Percentiles rank a stretch among this genome's conserved stretches.
These are phyloP conservation scores for Eupelmus urozonus DNA, from an alignment of 2,888 invertebrate genomes.

Conservation along the genomic window DNA sequence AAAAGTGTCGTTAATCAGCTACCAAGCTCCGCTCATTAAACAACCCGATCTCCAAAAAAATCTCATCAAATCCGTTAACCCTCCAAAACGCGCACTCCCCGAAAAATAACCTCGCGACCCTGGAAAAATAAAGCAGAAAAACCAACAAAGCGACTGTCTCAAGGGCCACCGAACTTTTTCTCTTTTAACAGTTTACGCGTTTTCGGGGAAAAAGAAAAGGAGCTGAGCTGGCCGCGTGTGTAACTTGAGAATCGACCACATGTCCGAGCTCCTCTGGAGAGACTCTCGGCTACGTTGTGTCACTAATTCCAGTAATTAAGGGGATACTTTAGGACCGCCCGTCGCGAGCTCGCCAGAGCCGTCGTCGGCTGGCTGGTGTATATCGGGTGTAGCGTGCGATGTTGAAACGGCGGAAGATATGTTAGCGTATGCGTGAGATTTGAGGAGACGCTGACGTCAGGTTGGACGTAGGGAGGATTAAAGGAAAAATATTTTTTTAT, in stretches of 20 bases:
- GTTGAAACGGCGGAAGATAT: too few species aligned
- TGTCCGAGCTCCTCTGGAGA: not conserved
- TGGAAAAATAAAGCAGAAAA: slow-evolving; percentile 1
- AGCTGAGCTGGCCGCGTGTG: slow-evolving; percentile 33
- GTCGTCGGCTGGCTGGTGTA: too few species aligned
- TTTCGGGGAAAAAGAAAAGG: slow-evolving; percentile 64
- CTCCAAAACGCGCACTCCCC: not conserved
- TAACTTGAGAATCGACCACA: slow-evolving; percentile 59
- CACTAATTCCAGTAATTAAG: slow-evolving; percentile 71
- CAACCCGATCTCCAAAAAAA: slow-evolving; percentile 8
- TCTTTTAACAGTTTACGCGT: slow-evolving; percentile 63
- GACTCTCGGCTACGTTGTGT: slow-evolving; percentile 60
- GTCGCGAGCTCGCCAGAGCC: slow-evolving; percentile 32
- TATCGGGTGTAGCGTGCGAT: too few species aligned
- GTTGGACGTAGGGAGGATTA: not conserved
- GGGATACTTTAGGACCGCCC: slow-evolving; percentile 62
- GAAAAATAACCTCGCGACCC: not conserved
- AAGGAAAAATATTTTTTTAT: not conserved
- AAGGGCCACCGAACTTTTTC: slow-evolving; percentile 19
- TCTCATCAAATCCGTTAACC: slow-evolving; percentile 1
- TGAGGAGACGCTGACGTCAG: not conserved
- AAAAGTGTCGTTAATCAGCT: not conserved
- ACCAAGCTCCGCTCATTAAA: slow-evolving; percentile 7
- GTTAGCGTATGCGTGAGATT: too few species aligned
- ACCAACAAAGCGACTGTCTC: not conserved